Base-by-base conservation (phyloP, 1,140 invertebrate genomes). In the Leptinotarsa undecemlineata region DNA sequence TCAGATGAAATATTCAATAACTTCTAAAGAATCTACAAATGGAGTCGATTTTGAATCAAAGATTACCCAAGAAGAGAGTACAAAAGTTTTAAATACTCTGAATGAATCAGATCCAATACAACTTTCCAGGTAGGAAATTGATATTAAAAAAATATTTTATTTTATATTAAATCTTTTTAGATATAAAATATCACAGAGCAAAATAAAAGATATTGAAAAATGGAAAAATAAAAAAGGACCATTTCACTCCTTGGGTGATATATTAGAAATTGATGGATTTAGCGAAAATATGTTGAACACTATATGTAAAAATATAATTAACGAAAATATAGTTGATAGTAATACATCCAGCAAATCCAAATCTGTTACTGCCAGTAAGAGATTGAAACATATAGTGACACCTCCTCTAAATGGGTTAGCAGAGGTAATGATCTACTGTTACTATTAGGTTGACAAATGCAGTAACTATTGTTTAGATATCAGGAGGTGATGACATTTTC, bases 211-310 rank as follows among this genome's bases (percentile, higher is more conserved):
- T 21, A 48, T 81, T 5, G 70, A 73, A 71, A 60, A 62, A 8
- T 81, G 78, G 78, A 76, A 72, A 64, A 64, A 61, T 15, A 79
- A 77, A 73, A 76, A 77, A 51, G 80, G 78, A 33, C 78, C 72
- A 33, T 81, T 81, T 60, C 72, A 66, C 33, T 68, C 76, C 17
- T 21, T 81, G n/a, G 33, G 57, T 14, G 80, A 81, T 63, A 72
- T 79, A 19, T 72, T 81, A 68, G 76, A 79, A 69, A 72, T 81
- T 19, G 74, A 79, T 26, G 80, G 80, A 1, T 71, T 79, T 14
- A 73, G 77, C 15, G 80, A 78, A 69, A 76, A 79, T 57, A 64
- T 74, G 13, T 73, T 81, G 61, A 48, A 78, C 14, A 66, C 74
- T 42, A 60, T 81, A 19, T 78, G 75, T 62, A 61, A 76, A 66